Evolutionary conservation across 2,888 invertebrate species (phyloP).

Genomic region (Xestobium rufovillosum): DNA sequence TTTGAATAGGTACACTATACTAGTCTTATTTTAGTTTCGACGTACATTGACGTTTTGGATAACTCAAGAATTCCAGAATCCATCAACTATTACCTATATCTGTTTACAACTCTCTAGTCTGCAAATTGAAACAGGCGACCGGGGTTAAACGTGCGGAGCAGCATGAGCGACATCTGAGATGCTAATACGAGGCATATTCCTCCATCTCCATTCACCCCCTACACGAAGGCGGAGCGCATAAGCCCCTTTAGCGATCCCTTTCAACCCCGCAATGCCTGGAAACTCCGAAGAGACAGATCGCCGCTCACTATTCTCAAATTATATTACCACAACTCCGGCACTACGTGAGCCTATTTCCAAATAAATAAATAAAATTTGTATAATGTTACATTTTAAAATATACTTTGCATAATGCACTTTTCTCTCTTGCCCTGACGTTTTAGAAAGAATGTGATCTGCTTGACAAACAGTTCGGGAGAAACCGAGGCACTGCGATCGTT

Average conservation of each 20-base stretch:
- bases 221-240: conserved; percentile 22
- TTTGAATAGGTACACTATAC: too few species aligned
- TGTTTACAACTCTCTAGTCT: too few species aligned
- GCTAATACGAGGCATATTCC: conserved; percentile 34
- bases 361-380: conserved; percentile 46
- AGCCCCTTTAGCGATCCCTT: conserved; percentile 17
- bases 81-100: too few species aligned
- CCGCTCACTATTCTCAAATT: conserved; percentile 44
- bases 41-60: too few species aligned
- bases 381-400: conserved; percentile 45
- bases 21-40: too few species aligned
- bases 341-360: conserved; percentile 47
- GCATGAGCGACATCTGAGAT: conserved; percentile 33
- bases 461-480: conserved; percentile 26
- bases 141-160: too few species aligned
- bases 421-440: conserved; percentile 27
- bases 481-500: conserved; percentile 10
- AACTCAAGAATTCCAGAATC: too few species aligned
- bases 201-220: conserved; percentile 17
- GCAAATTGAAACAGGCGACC: too few species aligned
- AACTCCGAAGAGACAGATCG: conserved; percentile 40
- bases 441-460: conserved; percentile 36
- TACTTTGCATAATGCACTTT: conserved; percentile 42
- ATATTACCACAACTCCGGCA: conserved; percentile 41
- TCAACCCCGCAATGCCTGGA: too few species aligned